phyloP scores from a whole-genome alignment of 2,888 invertebrate species.

The Aphodius granarius region DNA sequence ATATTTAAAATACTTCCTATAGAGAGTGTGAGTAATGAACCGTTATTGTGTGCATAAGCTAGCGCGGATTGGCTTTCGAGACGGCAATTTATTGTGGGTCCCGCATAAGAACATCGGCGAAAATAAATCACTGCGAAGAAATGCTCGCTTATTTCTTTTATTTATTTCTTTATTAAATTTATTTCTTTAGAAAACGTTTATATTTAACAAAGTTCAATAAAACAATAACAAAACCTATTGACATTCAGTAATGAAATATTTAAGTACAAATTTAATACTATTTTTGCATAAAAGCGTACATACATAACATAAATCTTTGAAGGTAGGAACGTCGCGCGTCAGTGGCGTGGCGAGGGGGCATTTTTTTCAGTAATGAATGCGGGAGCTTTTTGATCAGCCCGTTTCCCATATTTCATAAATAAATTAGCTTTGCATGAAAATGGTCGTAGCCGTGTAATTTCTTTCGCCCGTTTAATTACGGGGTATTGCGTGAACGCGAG shows the following conservation, averaged over 20 bases:
- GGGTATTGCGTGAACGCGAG: not conserved
- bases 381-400: slow-evolving; percentile 15
- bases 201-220: too few species aligned
- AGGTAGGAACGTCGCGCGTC: not conserved
- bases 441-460: slow-evolving; percentile 20
- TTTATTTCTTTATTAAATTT: too few species aligned
- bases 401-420: slow-evolving; percentile 30
- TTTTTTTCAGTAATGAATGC: not conserved
- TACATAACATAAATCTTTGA: not conserved
- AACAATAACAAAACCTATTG: too few species aligned
- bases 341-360: not conserved
- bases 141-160: not conserved
- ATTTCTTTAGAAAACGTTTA: too few species aligned
- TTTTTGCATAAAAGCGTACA: not conserved
- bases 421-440: slow-evolving; percentile 28
- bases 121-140: not conserved
- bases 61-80: slow-evolving; percentile 2
- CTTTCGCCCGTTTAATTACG: slow-evolving; percentile 25
- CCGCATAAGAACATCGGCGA: not conserved
- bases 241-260: too few species aligned
- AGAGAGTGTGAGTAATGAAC: slow-evolving; percentile 1
- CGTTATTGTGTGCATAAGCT: slow-evolving; percentile 11
- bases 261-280: not conserved
- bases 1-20: not conserved
- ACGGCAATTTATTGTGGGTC: not conserved